Percentiles rank a stretch among this genome's conserved stretches.
These are phyloP conservation scores for Pseudochirops cupreus DNA, from an alignment of 2,797 vertebrate species.

Conservation along the genomic window DNA sequence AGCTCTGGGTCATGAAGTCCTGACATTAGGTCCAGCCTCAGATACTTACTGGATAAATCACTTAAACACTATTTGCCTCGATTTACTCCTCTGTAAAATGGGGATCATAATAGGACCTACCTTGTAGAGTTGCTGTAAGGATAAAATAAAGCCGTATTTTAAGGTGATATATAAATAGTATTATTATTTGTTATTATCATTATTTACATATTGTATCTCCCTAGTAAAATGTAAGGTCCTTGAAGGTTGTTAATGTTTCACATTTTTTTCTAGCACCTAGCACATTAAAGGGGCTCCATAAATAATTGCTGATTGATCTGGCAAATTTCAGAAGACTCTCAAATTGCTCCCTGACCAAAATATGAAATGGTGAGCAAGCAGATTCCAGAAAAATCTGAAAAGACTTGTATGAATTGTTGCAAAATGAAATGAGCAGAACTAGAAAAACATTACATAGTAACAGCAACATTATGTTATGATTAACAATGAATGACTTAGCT, in stretches of 20 bases:
- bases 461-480: not conserved
- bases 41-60: not conserved
- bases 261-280: not conserved
- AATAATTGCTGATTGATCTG: not conserved
- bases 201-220: not conserved
- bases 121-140: not conserved
- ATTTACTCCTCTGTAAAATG: not conserved
- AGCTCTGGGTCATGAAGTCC: not conserved
- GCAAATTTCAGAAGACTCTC: not conserved
- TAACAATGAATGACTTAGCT: too few species aligned
- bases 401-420: not conserved
- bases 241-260: not conserved
- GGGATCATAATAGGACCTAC: not conserved
- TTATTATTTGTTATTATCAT: not conserved
- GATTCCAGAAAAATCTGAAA: not conserved
- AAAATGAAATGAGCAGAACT: not conserved
- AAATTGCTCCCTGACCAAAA: not conserved
- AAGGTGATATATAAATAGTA: not conserved
- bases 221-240: not conserved
- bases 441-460: not conserved
- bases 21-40: not conserved
- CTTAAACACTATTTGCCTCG: not conserved
- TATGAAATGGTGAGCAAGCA: not conserved
- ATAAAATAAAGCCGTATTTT: not conserved
- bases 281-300: not conserved